Conservation (phyloP, 2,113 vertebrate species). For the Meles meles region DNA sequence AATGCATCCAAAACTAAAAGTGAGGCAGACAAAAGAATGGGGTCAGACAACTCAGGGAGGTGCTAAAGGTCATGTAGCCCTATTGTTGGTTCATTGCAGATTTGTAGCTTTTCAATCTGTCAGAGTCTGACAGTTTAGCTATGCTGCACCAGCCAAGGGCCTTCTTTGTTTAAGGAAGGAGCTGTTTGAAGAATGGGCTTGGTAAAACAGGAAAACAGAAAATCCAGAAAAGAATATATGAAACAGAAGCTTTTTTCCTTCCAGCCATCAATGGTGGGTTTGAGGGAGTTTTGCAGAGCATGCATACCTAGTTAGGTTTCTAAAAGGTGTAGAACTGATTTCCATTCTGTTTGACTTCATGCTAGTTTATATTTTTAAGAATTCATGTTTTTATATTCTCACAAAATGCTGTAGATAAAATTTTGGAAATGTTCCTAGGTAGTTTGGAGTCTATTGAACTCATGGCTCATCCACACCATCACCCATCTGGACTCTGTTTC, state of each 20-base stretch:
- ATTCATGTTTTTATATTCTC: not conserved
- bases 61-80: constrained; percentile 40
- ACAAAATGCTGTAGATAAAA: not conserved
- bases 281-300: not conserved
- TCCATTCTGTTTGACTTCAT: not conserved
- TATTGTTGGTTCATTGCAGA: constrained; percentile 43
- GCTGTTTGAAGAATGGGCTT: not conserved
- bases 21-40: constrained; percentile 45
- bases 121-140: constrained; percentile 39
- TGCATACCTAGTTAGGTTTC: not conserved
- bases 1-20: constrained; percentile 48
- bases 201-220: constrained; percentile 39
- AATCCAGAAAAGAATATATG: not conserved
- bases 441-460: not conserved
- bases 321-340: not conserved
- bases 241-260: not conserved
- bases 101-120: constrained; percentile 46
- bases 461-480: not conserved
- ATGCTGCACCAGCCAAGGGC: constrained; percentile 7
- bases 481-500: not conserved
- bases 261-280: not conserved
- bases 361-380: not conserved
- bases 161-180: constrained; percentile 49
- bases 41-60: constrained; percentile 15
- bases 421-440: not conserved